phyloP scores from a whole-genome alignment of 2,797 vertebrate species.

The Meda fulgida region DNA sequence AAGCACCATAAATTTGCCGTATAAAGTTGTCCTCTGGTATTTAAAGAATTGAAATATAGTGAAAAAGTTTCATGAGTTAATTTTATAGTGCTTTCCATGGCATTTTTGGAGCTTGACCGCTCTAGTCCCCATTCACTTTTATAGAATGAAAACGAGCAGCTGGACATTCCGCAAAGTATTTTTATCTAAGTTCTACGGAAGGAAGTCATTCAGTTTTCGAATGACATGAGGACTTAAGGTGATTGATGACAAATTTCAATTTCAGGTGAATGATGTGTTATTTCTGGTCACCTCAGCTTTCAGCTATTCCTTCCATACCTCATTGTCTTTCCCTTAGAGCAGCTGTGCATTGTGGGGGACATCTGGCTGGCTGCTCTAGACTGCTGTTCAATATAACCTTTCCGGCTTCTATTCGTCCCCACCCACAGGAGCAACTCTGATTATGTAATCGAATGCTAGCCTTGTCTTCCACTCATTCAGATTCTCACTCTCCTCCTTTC shows the following conservation, averaged over 20 bases:
- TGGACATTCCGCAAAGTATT: not conserved
- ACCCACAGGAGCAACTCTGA: not conserved
- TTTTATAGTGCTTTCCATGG: not conserved
- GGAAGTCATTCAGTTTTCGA: not conserved
- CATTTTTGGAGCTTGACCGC: not conserved
- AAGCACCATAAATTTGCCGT: not conserved
- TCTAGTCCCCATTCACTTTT: not conserved
- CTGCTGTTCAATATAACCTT: conserved; percentile 19
- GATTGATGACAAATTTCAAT: not conserved
- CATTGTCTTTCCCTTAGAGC: conserved; percentile 35
- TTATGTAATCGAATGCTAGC: conserved; percentile 34
- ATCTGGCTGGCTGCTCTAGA: conserved; percentile 23
- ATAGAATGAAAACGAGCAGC: not conserved
- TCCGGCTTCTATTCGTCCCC: not conserved
- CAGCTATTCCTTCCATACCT: conserved; percentile 37
- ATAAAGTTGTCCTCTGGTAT: not conserved
- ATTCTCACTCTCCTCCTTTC: conserved; percentile 16
- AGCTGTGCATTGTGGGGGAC: conserved; percentile 49
- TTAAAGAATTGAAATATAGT: not conserved
- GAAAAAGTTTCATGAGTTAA: not conserved
- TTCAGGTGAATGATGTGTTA: not conserved
- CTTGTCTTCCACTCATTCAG: conserved; percentile 14
- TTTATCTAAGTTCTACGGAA: not conserved
- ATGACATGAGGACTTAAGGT: not conserved
- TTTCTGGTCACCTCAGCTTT: conserved; percentile 8